Base-by-base conservation (phyloP, 2,888 invertebrate species). In the Vandiemenella viatica region DNA sequence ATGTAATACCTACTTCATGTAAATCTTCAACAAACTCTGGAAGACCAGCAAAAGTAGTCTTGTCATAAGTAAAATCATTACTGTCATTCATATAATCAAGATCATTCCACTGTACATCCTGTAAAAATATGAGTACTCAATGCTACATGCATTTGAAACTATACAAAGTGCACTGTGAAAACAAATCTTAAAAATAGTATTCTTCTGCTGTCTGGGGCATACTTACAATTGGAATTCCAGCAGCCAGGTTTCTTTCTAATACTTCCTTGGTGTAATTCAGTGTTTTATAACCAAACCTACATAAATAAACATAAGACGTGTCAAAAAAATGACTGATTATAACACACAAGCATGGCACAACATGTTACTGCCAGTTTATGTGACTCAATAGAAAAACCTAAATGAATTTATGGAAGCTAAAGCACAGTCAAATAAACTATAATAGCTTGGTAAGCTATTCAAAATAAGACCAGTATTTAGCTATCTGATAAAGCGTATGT, bases 81-180 rank as follows among this genome's bases (percentile, higher is more conserved):
- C 74, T 73, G 45, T 77, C 69, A 19, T 77, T 69, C 88, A 89
- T 89, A 61, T 86, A 87, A 65, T 89, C 89, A 53, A 89, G 73
- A 63, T 89, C 89, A 59, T 84, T 85, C 83, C 86, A 88, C 61
- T 86, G 84, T 1, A 79, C 79, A 58, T 84, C 84, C 82, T 80
- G 59, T 1, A 63, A 59, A 46, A 53, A 44, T 50, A 49, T 17
- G 19, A 10, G n/a, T 4, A 10, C 10, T 4, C n/a, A 2, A n/a
- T 13, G 32, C 4, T 3, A 32, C 10, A 2, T 32, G 32, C 10
- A 32, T 13, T 13, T 2, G n/a, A n/a, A 13, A 32, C 2, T 32
- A 13, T 13, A 32, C 3, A 32, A 32, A 4, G 3, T 32, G n/a
- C 10, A 3, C 10, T 13, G 10, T 32, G n/a, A 32, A 4, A 32